Evolutionary conservation across 1,140 invertebrate genomes (phyloP).

Genomic region (Colletes latitarsis): DNA sequence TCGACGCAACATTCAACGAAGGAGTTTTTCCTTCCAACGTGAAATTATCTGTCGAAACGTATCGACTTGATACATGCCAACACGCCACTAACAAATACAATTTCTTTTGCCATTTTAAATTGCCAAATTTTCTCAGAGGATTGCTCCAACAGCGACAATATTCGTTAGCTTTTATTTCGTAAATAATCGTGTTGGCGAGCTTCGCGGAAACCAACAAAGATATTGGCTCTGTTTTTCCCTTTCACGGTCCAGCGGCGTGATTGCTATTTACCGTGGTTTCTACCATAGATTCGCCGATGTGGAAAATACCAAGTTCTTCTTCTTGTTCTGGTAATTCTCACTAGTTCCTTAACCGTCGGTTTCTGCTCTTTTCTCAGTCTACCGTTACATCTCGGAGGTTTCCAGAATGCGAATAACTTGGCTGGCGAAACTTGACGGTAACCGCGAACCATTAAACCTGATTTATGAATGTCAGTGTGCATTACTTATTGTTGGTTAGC

Average conservation of each 20-base stretch:
- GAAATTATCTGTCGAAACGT: neutral
- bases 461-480: constrained; percentile 35
- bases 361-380: neutral
- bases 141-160: too few relatives aligned
- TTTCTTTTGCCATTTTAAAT: too few relatives aligned
- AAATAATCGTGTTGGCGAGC: too few relatives aligned
- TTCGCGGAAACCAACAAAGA: too few relatives aligned
- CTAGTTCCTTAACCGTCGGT: constrained; percentile 1
- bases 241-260: neutral
- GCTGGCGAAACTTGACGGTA: constrained; percentile 46
- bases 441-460: constrained; percentile 57
- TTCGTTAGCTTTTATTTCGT: too few relatives aligned
- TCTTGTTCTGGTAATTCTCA: constrained; percentile 53
- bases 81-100: too few relatives aligned
- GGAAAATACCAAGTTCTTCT: constrained; percentile 62
- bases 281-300: constrained; percentile 31
- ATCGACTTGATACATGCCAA: too few relatives aligned
- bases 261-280: constrained; percentile 34
- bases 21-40: neutral
- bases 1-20: constrained; percentile 34
- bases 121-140: too few relatives aligned
- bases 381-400: constrained; percentile 22
- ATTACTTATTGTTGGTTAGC: constrained; percentile 49
- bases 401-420: constrained; percentile 61
- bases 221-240: too few relatives aligned